A percentile compares a stretch with the other conserved stretches of the same genome.
These are phyloP conservation scores for Gisinianus flammeolus DNA, from an alignment of 2,888 invertebrate genomes.

Conservation along the genomic window DNA sequence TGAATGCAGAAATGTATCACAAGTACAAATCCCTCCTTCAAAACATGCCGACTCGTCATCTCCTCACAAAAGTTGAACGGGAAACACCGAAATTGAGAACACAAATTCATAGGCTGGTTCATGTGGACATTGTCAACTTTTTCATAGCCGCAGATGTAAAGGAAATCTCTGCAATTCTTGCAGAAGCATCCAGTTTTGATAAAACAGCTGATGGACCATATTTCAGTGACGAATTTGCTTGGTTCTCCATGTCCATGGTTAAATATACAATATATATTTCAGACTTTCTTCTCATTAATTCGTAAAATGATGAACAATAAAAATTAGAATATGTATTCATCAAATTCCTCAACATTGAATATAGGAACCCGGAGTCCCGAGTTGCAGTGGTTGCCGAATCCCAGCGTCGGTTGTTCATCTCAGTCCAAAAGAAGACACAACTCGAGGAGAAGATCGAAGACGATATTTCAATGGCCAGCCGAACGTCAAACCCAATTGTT, in stretches of 20 bases:
- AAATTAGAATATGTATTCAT: not conserved
- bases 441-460: conserved; percentile 32
- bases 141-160: conserved; percentile 73
- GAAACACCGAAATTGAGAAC: conserved; percentile 66
- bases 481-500: conserved; percentile 24
- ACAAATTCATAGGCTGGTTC: conserved; percentile 75
- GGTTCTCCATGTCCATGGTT: conserved; percentile 80
- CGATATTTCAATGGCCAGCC: conserved; percentile 15
- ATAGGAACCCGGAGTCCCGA: not conserved
- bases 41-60: conserved; percentile 88
- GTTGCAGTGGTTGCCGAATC: conserved; percentile 46
- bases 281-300: not conserved
- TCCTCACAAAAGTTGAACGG: conserved; percentile 68
- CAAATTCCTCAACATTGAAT: no score
- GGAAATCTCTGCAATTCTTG: conserved; percentile 51
- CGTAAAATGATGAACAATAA: not conserved
- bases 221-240: conserved; percentile 83
- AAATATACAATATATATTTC: not conserved
- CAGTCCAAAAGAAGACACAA: conserved; percentile 28
- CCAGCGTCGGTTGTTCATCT: conserved; percentile 54
- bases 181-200: conserved; percentile 48
- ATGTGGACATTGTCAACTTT: conserved; percentile 86
- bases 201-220: conserved; percentile 62
- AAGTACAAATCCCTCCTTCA: conserved; percentile 88
- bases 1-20: conserved; percentile 80